A percentile compares a stretch with the other conserved stretches of the same genome.
phyloP scores from a whole-genome alignment of 2,797 vertebrate species.

The Argya squamiceps region DNA sequence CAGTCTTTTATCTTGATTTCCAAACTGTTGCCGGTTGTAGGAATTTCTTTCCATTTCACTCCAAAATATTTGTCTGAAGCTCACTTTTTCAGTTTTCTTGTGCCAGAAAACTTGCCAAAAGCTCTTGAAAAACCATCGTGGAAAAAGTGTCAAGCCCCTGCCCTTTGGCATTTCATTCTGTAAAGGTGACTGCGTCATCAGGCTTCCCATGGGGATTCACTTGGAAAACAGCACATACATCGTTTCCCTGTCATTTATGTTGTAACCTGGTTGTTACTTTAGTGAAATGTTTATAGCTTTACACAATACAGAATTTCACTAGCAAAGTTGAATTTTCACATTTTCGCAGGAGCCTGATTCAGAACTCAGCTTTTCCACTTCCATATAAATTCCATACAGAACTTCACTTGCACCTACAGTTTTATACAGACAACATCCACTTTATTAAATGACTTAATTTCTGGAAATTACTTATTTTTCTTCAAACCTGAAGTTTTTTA shows the following conservation, averaged over 20 bases:
- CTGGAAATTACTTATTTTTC: not conserved
- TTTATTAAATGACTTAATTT: not conserved
- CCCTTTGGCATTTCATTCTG: conserved; percentile 2
- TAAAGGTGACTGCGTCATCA: conserved; percentile 53
- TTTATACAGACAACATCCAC: not conserved
- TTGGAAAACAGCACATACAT: not conserved
- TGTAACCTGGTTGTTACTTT: not conserved
- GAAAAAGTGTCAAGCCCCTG: not conserved
- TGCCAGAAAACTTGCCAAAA: not conserved
- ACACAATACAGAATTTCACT: not conserved
- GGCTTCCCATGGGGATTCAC: not conserved
- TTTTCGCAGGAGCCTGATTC: not conserved
- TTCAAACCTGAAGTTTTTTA: not conserved
- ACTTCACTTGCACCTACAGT: not conserved
- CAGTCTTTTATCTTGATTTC: not conserved
- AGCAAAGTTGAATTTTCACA: not conserved
- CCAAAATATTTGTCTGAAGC: not conserved
- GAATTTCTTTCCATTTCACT: not conserved
- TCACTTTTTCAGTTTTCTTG: not conserved
- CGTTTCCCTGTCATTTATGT: not conserved
- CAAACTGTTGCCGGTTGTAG: not conserved
- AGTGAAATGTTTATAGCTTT: not conserved
- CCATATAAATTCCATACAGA: not conserved
- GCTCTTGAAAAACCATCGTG: not conserved
- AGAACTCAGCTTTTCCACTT: not conserved